phyloP scores from a whole-genome alignment of 1,140 invertebrate genomes.

The Drosophila subobscura region DNA sequence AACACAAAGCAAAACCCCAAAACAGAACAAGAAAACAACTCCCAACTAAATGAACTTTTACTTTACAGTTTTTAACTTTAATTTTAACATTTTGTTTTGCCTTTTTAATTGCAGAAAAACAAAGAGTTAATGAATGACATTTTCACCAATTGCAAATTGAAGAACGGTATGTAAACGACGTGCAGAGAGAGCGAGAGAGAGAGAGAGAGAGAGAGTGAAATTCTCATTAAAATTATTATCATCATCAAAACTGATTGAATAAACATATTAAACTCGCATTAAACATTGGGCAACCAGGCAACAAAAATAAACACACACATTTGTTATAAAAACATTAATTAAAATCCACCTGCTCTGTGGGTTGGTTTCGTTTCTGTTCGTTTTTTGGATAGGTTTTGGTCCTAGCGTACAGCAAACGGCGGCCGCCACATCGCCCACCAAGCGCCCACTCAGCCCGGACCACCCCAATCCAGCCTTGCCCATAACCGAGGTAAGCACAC shows the following conservation, averaged over 20 bases:
- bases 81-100: no score
- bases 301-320: background rate
- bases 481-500: conserved; percentile 85
- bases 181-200: no score
- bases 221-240: background rate
- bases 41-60: conserved; percentile 17
- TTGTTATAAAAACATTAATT: conserved; percentile 30
- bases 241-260: conserved; percentile 12
- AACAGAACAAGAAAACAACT: conserved; percentile 3
- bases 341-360: conserved; percentile 17
- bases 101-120: conserved; percentile 87
- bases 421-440: conserved; percentile 84
- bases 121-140: conserved; percentile 88
- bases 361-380: background rate
- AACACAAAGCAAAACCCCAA: conserved; percentile 2
- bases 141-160: conserved; percentile 87
- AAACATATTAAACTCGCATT: conserved; percentile 7
- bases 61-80: conserved; percentile 7
- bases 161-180: conserved; percentile 85
- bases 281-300: background rate
- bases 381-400: conserved; percentile 84
- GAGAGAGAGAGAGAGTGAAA: no score
- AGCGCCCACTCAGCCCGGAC: conserved; percentile 85
- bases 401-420: conserved; percentile 83
- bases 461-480: conserved; percentile 86